Evolutionary conservation across 2,888 invertebrate species (phyloP).

Genomic region (Chloroclystis v-ata): DNA sequence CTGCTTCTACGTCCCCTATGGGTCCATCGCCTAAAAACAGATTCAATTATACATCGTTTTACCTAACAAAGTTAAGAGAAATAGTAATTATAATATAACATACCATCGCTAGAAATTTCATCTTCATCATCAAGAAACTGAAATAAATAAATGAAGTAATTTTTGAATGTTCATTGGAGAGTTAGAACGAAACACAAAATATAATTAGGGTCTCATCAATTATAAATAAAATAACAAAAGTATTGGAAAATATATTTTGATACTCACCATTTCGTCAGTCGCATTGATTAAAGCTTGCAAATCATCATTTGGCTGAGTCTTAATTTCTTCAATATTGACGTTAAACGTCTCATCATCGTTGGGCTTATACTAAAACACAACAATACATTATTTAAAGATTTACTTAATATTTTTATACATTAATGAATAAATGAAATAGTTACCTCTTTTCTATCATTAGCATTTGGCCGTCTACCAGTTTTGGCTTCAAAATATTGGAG

Average conservation of each 20-base stretch:
- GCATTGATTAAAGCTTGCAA: conserved; percentile 80
- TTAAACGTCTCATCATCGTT: conserved; percentile 72
- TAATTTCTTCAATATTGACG: conserved; percentile 63
- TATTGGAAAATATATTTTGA: background rate
- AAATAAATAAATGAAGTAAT: background rate
- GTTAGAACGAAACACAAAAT: too few relatives aligned
- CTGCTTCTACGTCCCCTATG: conserved; percentile 80
- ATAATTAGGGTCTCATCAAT: too few relatives aligned
- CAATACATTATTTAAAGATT: too few relatives aligned
- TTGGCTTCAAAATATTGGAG: conserved; percentile 90
- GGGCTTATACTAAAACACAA: conserved; percentile 65
- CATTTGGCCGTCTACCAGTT: conserved; percentile 80
- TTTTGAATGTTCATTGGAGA: too few relatives aligned
- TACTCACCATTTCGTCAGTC: conserved; percentile 79
- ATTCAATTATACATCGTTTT: background rate
- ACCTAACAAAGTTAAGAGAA: background rate
- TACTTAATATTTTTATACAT: too few relatives aligned
- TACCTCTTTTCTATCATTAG: conserved; percentile 61
- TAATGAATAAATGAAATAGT: background rate
- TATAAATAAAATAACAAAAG: too few relatives aligned
- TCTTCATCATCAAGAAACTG: conserved; percentile 17
- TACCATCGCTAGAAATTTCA: conserved; percentile 13
- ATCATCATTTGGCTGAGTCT: conserved; percentile 67
- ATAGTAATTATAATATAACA: background rate
- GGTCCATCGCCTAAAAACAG: conserved; percentile 61